These are phyloP conservation scores for Pasiphila rectangulata DNA, from an alignment of 2,888 invertebrate species.

Conservation along the genomic window DNA sequence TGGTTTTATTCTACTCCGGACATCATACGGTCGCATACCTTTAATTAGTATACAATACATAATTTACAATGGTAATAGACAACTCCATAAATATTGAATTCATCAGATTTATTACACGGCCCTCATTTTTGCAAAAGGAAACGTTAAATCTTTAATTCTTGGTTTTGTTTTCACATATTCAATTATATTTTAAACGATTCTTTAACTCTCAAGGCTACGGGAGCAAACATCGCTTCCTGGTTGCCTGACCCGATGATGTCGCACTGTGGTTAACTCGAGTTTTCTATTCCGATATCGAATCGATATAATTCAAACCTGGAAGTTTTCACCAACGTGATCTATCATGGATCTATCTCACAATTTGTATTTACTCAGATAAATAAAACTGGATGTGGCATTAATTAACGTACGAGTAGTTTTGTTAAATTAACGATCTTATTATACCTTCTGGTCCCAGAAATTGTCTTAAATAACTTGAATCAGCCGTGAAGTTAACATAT, in stretches of 20 bases:
- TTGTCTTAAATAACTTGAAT: too few relatives aligned
- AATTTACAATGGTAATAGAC: too few relatives aligned
- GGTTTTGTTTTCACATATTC: background rate
- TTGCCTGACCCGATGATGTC: constrained; percentile 25
- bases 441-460: too few relatives aligned
- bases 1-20: too few relatives aligned
- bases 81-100: too few relatives aligned
- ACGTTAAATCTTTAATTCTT: background rate
- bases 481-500: too few relatives aligned
- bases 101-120: too few relatives aligned
- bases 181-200: background rate
- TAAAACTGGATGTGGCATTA: constrained; percentile 31
- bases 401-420: too few relatives aligned
- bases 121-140: background rate
- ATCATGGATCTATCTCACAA: constrained; percentile 49
- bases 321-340: constrained; percentile 55
- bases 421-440: too few relatives aligned
- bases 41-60: too few relatives aligned
- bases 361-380: constrained; percentile 28
- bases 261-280: constrained; percentile 28
- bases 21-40: too few relatives aligned
- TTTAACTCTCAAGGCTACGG: constrained; percentile 3
- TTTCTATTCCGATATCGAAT: constrained; percentile 41
- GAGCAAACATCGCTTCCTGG: constrained; percentile 18
- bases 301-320: constrained; percentile 39